Base-by-base conservation (phyloP, 2,113 vertebrate species). In the Ptychochromis oligacanthus region DNA sequence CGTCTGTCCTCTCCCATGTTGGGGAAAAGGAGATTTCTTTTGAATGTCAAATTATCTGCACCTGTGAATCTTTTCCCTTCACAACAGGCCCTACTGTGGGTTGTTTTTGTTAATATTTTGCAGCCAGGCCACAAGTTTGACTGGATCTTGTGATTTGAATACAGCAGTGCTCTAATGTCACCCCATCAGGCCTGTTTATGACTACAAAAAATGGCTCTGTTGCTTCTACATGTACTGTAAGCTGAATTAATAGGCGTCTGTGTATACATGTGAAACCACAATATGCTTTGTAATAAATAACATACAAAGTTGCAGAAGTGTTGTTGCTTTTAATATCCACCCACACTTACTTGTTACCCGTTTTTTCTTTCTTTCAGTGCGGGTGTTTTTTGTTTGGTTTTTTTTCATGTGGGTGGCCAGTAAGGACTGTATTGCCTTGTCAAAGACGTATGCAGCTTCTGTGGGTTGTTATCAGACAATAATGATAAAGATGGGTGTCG, bases 21-120 rank as follows among this genome's bases (percentile, higher is more conserved):
- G n/a, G 60, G 54, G 24, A 52, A 65, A 65, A 67, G 57, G 17
- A 38, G 9, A 15, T 12, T 49, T 80, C 79, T 85, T 91, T 78
- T 86, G 22, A 87, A 89, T 89, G 56, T 81, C 79, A 89, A 89
- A 89, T 88, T 24, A 89, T 77, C 54, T 77, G 54, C 79, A 84
- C 75, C 72, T 88, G 64, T 84, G 46, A 58, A 58, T 70, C 67
- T 79, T 56, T 60, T 77, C n/a, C 43, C 22, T 7, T 46, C 49
- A 84, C 54, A 84, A 58, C 43, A 74, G 9, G 15, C 72, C 5
- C 17, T 55, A 54, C 59, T 38, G 59, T 60, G 17, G 10, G 18
- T 67, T n/a, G 46, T 26, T 72, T 72, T 56, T 31, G 28, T 20
- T 7, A 52, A 65, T 56, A 15, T 17, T 80, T 67, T 87, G 46